Evolutionary conservation across 2,113 vertebrate genomes (phyloP).

Genomic region (Pterocles burchelli): DNA sequence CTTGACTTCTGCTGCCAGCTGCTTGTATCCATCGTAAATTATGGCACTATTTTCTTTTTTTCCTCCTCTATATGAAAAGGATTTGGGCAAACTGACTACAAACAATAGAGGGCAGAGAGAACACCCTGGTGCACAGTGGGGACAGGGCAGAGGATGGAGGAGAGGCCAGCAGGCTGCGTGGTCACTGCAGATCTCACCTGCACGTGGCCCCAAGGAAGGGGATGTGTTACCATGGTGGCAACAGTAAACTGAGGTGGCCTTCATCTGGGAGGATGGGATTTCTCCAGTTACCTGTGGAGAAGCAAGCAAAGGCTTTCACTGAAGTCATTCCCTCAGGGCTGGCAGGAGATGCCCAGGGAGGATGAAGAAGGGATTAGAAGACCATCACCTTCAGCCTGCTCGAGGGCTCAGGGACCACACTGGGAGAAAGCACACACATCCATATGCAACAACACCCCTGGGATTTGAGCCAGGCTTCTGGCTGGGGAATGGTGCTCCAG

Average conservation of each 20-base stretch:
- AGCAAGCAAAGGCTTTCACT: background rate
- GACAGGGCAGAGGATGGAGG: background rate
- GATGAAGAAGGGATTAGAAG: no score
- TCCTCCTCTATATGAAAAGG: background rate
- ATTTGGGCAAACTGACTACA: background rate
- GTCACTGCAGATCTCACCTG: background rate
- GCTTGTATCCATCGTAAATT: background rate
- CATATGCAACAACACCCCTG: accelerated
- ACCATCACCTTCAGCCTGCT: background rate
- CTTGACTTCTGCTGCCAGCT: background rate
- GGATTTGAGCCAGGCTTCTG: background rate
- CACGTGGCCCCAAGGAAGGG: background rate
- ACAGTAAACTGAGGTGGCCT: background rate
- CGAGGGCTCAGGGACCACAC: background rate
- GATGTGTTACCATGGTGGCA: background rate
- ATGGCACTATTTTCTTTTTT: background rate
- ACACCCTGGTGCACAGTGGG: background rate
- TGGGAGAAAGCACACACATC: accelerated
- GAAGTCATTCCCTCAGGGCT: background rate
- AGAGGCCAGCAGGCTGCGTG: background rate
- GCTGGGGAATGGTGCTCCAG: background rate
- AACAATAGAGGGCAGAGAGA: background rate
- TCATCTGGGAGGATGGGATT: background rate
- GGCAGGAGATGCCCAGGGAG: background rate
- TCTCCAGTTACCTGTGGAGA: background rate